phyloP scores from a whole-genome alignment of 2,888 invertebrate genomes.

The Brassicogethes aeneus region DNA sequence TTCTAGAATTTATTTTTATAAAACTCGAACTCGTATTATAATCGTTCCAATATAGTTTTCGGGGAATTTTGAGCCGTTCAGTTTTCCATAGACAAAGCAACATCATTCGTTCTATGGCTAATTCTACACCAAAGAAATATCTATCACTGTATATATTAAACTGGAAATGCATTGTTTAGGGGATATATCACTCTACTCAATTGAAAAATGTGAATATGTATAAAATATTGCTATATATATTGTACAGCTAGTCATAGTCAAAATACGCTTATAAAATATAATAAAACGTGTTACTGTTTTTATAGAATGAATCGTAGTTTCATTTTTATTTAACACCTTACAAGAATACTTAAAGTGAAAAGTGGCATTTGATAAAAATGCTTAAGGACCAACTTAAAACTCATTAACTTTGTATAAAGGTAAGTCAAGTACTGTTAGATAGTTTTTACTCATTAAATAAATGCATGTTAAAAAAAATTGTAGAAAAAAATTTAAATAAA shows the following conservation, averaged over 20 bases:
- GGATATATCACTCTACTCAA: constrained; percentile 20
- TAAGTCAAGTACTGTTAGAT: too few species aligned
- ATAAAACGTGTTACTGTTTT: constrained; percentile 44
- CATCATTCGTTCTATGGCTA: constrained; percentile 26
- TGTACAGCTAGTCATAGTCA: constrained; percentile 45
- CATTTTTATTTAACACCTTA: too few species aligned
- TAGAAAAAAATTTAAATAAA: too few species aligned
- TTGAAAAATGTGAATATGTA: constrained; percentile 41
- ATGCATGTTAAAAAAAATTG: too few species aligned
- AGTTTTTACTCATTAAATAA: too few species aligned
- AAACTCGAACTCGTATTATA: constrained; percentile 22
- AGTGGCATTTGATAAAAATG: too few species aligned
- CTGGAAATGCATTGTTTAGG: constrained; percentile 21
- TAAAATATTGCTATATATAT: constrained; percentile 39
- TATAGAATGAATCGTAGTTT: constrained; percentile 41
- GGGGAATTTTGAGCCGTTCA: constrained; percentile 22
- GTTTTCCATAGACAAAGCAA: constrained; percentile 10
- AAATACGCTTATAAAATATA: constrained; percentile 43
- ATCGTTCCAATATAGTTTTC: constrained; percentile 22
- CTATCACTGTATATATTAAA: constrained; percentile 39
- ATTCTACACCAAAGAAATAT: constrained; percentile 42
- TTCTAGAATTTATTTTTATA: constrained; percentile 32
- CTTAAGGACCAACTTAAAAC: too few species aligned
- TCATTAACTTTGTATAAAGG: too few species aligned
- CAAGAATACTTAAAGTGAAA: too few species aligned